Evolutionary conservation across 2,113 vertebrate species (phyloP).

Genomic region (Scomber scombrus): DNA sequence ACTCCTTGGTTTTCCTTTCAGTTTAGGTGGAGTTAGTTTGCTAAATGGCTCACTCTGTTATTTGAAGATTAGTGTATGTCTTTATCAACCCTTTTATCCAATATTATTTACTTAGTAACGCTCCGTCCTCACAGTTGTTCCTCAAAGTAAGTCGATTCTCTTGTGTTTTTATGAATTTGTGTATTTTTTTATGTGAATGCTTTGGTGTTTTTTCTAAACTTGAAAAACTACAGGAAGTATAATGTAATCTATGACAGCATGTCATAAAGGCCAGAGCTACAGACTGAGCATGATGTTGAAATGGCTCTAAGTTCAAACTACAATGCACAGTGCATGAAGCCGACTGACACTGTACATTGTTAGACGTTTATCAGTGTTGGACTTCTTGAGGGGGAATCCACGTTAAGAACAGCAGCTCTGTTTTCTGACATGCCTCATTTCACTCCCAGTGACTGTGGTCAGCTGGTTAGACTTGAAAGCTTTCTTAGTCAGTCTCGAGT

Average conservation of each 20-base stretch:
- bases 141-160: background rate
- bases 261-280: background rate
- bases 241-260: too few relatives aligned
- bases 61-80: background rate
- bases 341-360: background rate
- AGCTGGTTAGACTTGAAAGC: slow-evolving; percentile 29
- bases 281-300: background rate
- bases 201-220: background rate
- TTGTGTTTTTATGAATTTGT: background rate
- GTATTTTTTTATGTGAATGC: background rate
- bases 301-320: background rate
- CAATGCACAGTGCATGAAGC: background rate
- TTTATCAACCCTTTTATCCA: background rate
- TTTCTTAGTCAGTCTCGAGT: background rate
- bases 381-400: background rate
- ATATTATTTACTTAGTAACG: background rate
- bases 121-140: background rate
- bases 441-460: background rate
- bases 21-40: background rate
- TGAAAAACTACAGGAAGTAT: background rate
- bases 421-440: background rate
- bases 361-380: background rate
- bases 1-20: background rate
- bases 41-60: background rate
- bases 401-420: background rate